Conservation (phyloP, 2,888 invertebrate genomes). For the Seira sanloemensis region DNA sequence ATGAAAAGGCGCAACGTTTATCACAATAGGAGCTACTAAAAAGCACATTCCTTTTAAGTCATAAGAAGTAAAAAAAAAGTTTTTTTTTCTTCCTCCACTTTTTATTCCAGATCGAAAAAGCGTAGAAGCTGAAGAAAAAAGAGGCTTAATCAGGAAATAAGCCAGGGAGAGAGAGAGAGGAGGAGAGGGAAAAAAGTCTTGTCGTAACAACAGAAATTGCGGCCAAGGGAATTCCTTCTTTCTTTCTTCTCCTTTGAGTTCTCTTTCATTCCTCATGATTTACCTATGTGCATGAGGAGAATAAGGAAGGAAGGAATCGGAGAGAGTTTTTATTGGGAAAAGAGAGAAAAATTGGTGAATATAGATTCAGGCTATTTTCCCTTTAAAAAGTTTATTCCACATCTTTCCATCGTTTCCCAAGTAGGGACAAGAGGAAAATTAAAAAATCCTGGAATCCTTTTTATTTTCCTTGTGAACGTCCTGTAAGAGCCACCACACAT, state of each 20-base stretch:
- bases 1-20: slow-evolving; percentile 13
- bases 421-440: slow-evolving; percentile 1
- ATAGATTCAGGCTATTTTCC: slow-evolving; percentile 33
- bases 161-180: background rate
- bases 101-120: slow-evolving; percentile 19
- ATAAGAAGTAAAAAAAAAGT: background rate
- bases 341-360: background rate
- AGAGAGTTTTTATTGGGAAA: slow-evolving; percentile 21
- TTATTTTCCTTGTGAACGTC: background rate
- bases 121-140: slow-evolving; percentile 30
- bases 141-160: slow-evolving; percentile 58
- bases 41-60: slow-evolving; percentile 19
- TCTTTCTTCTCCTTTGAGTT: slow-evolving; percentile 26
- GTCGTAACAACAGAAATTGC: slow-evolving; percentile 43
- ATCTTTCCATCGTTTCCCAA: background rate
- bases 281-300: slow-evolving; percentile 16
- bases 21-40: slow-evolving; percentile 15
- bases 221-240: slow-evolving; percentile 42
- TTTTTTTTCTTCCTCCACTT: background rate
- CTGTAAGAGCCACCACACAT: too few relatives aligned
- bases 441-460: background rate
- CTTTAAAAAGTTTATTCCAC: slow-evolving; percentile 18
- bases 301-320: slow-evolving; percentile 3
- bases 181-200: background rate
- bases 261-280: slow-evolving; percentile 15